Base-by-base conservation (phyloP, 2,888 invertebrate species). In the Meiosimyza decipiens region DNA sequence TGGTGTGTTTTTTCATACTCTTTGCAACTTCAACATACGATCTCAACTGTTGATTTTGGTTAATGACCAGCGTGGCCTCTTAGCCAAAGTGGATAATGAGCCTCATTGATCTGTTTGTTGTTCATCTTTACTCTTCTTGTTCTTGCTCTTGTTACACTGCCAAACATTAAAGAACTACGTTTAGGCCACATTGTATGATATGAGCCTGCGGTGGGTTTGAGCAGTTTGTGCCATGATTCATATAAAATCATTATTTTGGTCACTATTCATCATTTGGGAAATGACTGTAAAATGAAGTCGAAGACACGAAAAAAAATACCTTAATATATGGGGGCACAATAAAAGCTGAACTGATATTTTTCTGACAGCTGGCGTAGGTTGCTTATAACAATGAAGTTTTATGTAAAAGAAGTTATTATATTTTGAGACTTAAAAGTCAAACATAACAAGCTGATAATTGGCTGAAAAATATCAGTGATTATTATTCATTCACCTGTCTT, bases 231-330 rank as follows among this genome's bases (percentile, higher is more conserved):
- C 40, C 28, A 15, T 62, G 72, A 66, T 62, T 72, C 67, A 62
- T 72, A 62, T 47, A 67, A 49, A 63, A 71, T 66, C 66, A 71
- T 71, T 66, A 71, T 66, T 65, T 59, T 22, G 60, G 71, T 52
- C 59, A 60, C 66, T 59, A 57, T 64, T 71, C 71, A 71, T 64
- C 71, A 71, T 52, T 69, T 47, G 63, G n/a, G 11, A 15, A 18
- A 49, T 9, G 40, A 40, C 40, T 40, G 6, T 40, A 40, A 40
- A 40, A 40, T 1, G 40, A 40, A 40, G 40, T 9, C 40, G 2
- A 40, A 40, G 9, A 40, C 40, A 40, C 6, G 9, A 40, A 40
- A 6, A 9, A 40, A 40, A 6, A 9, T 1, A 40, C 40, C 40
- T 4, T 40, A 9, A 40, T 40, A 40, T 40, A 40, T 40, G 40